phyloP scores from a whole-genome alignment of 2,888 invertebrate species.

The Diaperis boleti region DNA sequence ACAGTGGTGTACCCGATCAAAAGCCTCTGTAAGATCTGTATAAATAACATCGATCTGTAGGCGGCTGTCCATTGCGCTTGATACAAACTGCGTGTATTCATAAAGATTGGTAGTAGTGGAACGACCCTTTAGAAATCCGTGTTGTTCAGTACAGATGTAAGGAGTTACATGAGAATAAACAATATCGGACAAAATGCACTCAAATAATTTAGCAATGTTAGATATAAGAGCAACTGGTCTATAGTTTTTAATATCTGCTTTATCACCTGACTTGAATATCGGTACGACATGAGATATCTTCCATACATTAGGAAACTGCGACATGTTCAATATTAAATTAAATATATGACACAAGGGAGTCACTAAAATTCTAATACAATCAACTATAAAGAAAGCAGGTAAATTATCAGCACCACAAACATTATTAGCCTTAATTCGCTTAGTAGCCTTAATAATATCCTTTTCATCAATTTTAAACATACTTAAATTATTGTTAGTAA shows the following conservation, averaged over 20 bases:
- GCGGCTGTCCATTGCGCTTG: neutral
- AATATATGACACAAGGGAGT: neutral
- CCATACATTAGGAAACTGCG: neutral
- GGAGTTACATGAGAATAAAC: neutral
- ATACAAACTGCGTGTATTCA: neutral
- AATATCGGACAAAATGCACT: conserved; percentile 1
- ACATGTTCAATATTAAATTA: neutral
- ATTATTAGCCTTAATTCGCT: neutral
- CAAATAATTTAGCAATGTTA: conserved; percentile 2
- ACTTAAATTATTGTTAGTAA: neutral
- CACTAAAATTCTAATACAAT: neutral
- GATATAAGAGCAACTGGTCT: conserved; percentile 5
- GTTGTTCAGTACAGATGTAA: neutral
- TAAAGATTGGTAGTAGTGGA: neutral
- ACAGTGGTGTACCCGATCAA: too few species aligned
- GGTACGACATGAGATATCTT: neutral
- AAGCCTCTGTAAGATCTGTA: too few species aligned
- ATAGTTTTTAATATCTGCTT: too few species aligned
- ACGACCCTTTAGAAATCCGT: neutral
- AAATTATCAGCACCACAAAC: neutral
- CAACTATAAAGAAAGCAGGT: neutral
- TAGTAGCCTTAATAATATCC: neutral
- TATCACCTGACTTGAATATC: conserved; percentile 3
- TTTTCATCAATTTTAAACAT: neutral
- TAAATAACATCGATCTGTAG: too few species aligned